Base-by-base conservation (phyloP, 2,797 vertebrate genomes). In the Enteromius fasciolatus region DNA sequence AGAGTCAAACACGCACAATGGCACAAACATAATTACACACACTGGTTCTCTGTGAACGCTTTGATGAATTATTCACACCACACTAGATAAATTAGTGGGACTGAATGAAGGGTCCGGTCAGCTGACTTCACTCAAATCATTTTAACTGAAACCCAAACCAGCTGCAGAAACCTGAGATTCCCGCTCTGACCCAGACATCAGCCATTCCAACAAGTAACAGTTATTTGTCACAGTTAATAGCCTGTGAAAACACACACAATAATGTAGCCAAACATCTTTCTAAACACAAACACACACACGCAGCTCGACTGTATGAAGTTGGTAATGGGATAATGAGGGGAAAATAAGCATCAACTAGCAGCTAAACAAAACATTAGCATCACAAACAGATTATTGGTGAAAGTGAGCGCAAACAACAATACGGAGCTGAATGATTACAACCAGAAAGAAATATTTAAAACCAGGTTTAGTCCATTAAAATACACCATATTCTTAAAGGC, bases 61-160 rank as follows among this genome's bases (percentile, higher is more conserved):
- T 82, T 83, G 86, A 86, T 87, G 44, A 80, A 86, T 86, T 84
- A 82, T 86, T 84, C 81, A 84, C 82, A 72, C 57, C 85, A 84
- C 87, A 87, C 86, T 44, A 50, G 80, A 84, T 87, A 83, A 86
- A 86, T 84, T 78, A 87, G 73, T 25, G 28, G 66, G 41, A 76
- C 64, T 69, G 66, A 85, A 83, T 25, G 74, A 70, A 69, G 50
- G 74, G 74, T 70, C 64, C 69, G 74, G 81, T 73, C 82, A 84
- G 69, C 63, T 73, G 76, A 63, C 67, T 74, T 66, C 68, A 57
- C 61, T 80, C 76, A 28, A 84, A 73, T 80, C 77, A 84, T 73
- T 80, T 84, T 52, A 74, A 67, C 48, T 67, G 76, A 73, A 83
- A 83, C 66, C 74, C n/a, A 63, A 83, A 77, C 81, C 81, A 76